These are phyloP conservation scores for Pseudonaja textilis DNA, from an alignment of 2,113 vertebrate species.

Conservation along the genomic window DNA sequence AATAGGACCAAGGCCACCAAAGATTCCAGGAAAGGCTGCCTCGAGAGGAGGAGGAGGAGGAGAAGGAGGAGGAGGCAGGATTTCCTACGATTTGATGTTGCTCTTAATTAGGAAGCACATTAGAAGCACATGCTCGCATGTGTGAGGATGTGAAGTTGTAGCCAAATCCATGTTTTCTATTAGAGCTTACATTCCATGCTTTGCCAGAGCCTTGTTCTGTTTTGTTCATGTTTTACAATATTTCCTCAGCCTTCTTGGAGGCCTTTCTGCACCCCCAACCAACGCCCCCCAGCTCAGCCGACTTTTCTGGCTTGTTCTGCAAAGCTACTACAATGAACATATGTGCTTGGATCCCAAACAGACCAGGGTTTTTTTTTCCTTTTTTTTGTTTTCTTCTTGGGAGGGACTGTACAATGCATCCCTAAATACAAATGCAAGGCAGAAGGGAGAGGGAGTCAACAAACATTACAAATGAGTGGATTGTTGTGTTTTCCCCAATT, in stretches of 20 bases:
- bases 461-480: not conserved
- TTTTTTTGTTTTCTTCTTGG: not conserved
- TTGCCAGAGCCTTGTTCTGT: conserved; percentile 83
- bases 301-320: conserved; percentile 75
- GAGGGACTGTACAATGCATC: conserved; percentile 9
- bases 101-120: conserved; percentile 86
- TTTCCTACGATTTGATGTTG: conserved; percentile 87
- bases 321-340: conserved; percentile 62
- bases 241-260: conserved; percentile 80
- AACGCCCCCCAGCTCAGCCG: not conserved
- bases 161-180: conserved; percentile 96
- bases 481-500: not conserved
- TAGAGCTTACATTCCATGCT: conserved; percentile 82
- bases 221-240: conserved; percentile 82
- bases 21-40: conserved; percentile 64
- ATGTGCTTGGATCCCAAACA: conserved; percentile 64
- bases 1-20: conserved; percentile 61
- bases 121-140: conserved; percentile 89
- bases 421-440: not conserved
- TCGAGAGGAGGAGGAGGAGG: conserved; percentile 66
- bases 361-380: conserved; percentile 15
- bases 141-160: conserved; percentile 83
- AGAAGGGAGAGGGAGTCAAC: conserved; percentile 15
- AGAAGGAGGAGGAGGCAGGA: conserved; percentile 68
- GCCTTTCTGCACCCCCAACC: conserved; percentile 67